Base-by-base conservation (phyloP, 2,888 invertebrate species). In the Diabrotica balteata region DNA sequence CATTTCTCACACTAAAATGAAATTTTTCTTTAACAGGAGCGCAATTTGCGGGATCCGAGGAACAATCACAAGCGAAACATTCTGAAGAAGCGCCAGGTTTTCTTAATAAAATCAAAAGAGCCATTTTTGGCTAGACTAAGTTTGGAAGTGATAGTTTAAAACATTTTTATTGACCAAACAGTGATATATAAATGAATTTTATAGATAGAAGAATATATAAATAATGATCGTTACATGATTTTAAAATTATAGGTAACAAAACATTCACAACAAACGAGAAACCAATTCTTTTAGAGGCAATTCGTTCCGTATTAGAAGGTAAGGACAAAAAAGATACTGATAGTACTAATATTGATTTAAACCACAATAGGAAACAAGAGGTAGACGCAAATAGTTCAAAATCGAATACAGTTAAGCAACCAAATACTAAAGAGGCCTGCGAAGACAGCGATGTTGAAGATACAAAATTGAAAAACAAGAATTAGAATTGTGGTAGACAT, bases 301-400 rank as follows among this genome's bases (percentile, higher is more conserved):
- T 91, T 69, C 87, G 87, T 75, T 85, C 86, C 79, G 90, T 88
- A 22, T 81, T 91, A 67, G 85, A 83, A 76, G 86, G 86, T 73
- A 86, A 87, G 84, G 60, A 70, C 44, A 63, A 59, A 63, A 66
- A 54, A 53, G 57, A 64, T 62, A 73, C 70, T 61, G 64, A 53
- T 72, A 68, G 59, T 66, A 66, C 59, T 64, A 71, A 65, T 71
- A 71, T 59, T 70, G 66, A 73, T 73, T 66, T 67, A 50, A 65
- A 70, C 63, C 75, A 74, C 66, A 72, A 71, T 69, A 75, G 75
- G 71, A 69, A 66, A 63, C 64, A 70, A 51, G 72, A 69, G 63
- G 70, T 66, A 59, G 54, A 49, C 59, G 60, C 60, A 60, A 66
- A 66, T 50, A 17, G 42, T 43, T 9, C 57, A 54, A 51, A 32